Conservation (phyloP, 2,113 vertebrate species). For the Caracal caracal region DNA sequence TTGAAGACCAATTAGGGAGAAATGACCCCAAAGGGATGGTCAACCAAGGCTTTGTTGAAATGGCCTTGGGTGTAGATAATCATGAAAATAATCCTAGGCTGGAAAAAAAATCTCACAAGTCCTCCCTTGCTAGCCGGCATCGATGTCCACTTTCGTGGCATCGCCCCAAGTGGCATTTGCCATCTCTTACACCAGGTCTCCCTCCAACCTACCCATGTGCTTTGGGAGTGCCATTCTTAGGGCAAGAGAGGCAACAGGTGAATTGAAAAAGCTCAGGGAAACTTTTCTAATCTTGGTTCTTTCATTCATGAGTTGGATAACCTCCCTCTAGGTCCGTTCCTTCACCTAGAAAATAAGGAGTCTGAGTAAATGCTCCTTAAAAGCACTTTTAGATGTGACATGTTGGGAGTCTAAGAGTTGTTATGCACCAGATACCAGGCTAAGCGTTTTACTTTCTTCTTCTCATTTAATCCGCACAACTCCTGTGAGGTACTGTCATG, state of each 20-base stretch:
- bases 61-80: neutral
- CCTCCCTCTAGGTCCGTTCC: neutral
- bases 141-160: neutral
- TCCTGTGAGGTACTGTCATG: neutral
- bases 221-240: neutral
- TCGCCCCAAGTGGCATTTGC: neutral
- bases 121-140: neutral
- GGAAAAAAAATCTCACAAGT: neutral
- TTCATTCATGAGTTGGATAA: neutral
- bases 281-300: neutral
- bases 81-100: neutral
- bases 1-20: conserved; percentile 20
- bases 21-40: neutral
- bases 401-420: neutral
- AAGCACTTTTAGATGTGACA: neutral
- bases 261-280: neutral
- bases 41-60: conserved; percentile 15
- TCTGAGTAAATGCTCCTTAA: neutral
- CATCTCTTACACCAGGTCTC: neutral
- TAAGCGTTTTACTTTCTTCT: neutral
- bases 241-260: neutral
- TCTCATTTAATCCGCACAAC: conserved; percentile 3
- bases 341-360: neutral
- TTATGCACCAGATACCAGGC: neutral
- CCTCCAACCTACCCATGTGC: neutral